phyloP scores from a whole-genome alignment of 2,888 invertebrate species.

The Alcis repandata region DNA sequence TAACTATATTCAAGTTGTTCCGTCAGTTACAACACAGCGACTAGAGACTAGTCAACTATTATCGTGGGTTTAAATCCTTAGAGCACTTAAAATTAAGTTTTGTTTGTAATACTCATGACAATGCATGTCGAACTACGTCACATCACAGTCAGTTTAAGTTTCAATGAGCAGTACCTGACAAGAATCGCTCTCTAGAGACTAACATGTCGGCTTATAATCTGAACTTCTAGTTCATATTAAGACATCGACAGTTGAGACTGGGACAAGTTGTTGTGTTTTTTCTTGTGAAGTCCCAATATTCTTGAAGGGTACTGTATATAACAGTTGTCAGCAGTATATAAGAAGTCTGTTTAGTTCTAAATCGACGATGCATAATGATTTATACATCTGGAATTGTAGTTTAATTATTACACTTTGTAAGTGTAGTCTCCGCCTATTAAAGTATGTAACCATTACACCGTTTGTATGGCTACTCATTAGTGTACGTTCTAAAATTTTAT shows the following conservation, averaged over 20 bases:
- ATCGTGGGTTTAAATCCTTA: conserved; percentile 55
- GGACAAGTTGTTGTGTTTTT: not conserved
- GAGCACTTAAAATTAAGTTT: conserved; percentile 52
- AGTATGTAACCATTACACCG: conserved; percentile 82
- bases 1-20: not conserved
- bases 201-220: not conserved
- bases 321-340: conserved; percentile 55
- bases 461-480: conserved; percentile 83
- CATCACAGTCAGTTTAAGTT: conserved; percentile 77
- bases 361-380: conserved; percentile 81
- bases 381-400: conserved; percentile 85
- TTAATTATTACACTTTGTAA: conserved; percentile 84
- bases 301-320: conserved; percentile 28
- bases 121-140: conserved; percentile 72
- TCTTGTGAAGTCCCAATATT: not conserved
- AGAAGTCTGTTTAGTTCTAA: conserved; percentile 78
- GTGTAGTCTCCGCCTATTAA: conserved; percentile 86
- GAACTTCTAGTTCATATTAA: not conserved
- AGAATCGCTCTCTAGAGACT: conserved; percentile 4
- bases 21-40: conserved; percentile 20
- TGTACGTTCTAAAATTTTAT: conserved; percentile 80
- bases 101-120: conserved; percentile 74
- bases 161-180: conserved; percentile 45
- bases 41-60: conserved; percentile 37
- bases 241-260: not conserved